Evolutionary conservation across 2,113 vertebrate genomes (phyloP).

Genomic region (Clinocottus analis): DNA sequence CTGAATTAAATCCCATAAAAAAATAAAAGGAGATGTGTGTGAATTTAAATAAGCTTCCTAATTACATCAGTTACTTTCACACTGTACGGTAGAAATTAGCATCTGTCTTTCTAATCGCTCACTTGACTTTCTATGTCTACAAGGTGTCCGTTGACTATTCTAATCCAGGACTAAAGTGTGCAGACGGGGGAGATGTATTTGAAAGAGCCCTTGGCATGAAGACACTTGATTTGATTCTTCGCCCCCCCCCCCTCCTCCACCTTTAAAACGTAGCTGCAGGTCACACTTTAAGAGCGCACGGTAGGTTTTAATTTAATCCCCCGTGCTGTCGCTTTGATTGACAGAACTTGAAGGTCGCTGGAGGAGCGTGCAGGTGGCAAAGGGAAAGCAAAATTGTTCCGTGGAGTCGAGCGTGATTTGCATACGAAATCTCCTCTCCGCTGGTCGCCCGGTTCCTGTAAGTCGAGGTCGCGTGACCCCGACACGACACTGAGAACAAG

Average conservation of each 20-base stretch:
- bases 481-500: slow-evolving; percentile 20
- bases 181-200: slow-evolving; percentile 8
- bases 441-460: neutral
- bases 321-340: slow-evolving; percentile 48
- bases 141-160: slow-evolving; percentile 23
- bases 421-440: slow-evolving; percentile 25
- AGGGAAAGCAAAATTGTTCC: neutral
- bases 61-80: neutral
- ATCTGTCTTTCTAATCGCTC: neutral
- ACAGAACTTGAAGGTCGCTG: slow-evolving; percentile 51
- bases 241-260: slow-evolving; percentile 38
- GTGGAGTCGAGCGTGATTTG: slow-evolving; percentile 24
- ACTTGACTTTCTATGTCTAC: slow-evolving; percentile 18
- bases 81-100: neutral
- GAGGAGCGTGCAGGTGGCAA: slow-evolving; percentile 30
- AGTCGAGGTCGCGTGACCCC: slow-evolving; percentile 4
- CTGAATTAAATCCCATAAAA: neutral
- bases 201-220: slow-evolving; percentile 45
- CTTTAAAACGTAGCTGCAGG: slow-evolving; percentile 55
- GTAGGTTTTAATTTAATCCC: slow-evolving; percentile 57
- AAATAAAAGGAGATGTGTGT: neutral
- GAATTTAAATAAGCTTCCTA: neutral
- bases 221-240: slow-evolving; percentile 50
- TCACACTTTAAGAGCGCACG: slow-evolving; percentile 36
- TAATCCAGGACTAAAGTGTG: slow-evolving; percentile 9